Percentiles rank a stretch among this genome's conserved stretches.
Conservation (phyloP, 1,140 invertebrate genomes). For the Hesperophylax magnus region DNA sequence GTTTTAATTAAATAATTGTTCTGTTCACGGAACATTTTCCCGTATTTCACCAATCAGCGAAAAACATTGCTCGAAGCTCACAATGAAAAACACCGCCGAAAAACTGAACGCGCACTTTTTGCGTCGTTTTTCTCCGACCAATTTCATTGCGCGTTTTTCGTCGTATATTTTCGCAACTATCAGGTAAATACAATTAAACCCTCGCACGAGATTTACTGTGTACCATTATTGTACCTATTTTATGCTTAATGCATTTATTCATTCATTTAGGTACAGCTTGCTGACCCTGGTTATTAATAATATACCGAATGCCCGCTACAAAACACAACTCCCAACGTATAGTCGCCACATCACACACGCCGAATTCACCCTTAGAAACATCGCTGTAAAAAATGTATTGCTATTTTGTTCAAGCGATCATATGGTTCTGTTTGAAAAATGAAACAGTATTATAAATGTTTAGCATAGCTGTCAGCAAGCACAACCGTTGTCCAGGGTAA, state of each 20-base stretch:
- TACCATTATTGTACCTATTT: constrained; percentile 27
- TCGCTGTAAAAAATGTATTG: not conserved
- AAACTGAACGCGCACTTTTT: too few species aligned
- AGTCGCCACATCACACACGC: not conserved
- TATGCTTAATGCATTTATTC: constrained; percentile 26
- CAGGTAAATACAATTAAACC: constrained; percentile 33
- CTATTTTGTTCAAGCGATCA: not conserved
- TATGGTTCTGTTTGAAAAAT: not conserved
- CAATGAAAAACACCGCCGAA: too few species aligned
- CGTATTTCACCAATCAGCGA: too few species aligned
- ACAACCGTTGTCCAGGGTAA: not conserved
- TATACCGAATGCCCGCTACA: not conserved
- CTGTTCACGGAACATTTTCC: too few species aligned
- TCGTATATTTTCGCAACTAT: constrained; percentile 27
- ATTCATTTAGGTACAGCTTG: constrained; percentile 17
- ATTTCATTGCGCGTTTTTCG: not conserved
- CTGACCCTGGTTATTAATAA: constrained; percentile 32
- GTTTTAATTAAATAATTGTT: too few species aligned
- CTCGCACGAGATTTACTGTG: constrained; percentile 9
- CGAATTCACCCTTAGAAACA: not conserved
- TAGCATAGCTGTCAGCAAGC: constrained; percentile 29
- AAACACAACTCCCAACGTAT: not conserved
- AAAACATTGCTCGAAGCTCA: too few species aligned
- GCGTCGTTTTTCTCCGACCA: too few species aligned
- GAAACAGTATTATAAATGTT: constrained; percentile 1